phyloP scores from a whole-genome alignment of 2,888 invertebrate genomes.

The Oscheius sp. region DNA sequence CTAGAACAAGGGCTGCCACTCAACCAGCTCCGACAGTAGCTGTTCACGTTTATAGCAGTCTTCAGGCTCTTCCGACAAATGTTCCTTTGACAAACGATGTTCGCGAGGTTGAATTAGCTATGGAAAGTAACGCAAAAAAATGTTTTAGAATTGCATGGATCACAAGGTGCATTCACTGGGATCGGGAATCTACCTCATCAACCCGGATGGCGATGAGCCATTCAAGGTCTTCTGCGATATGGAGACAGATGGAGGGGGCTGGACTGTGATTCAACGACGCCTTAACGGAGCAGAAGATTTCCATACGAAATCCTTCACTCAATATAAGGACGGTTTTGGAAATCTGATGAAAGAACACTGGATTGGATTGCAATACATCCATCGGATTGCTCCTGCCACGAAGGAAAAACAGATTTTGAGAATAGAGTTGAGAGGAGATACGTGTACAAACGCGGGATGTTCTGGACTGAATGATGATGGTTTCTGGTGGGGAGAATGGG shows the following conservation, averaged over 20 bases:
- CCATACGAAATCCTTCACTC: slow-evolving; percentile 46
- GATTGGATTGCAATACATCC: slow-evolving; percentile 25
- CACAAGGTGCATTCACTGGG: neutral
- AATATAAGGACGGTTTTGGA: slow-evolving; percentile 59
- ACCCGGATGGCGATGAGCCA: neutral
- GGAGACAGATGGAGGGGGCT: slow-evolving; percentile 40
- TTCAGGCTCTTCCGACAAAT: slow-evolving; percentile 18
- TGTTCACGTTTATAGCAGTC: neutral
- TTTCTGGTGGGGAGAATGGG: slow-evolving; percentile 33
- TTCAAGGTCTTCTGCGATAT: slow-evolving; percentile 38
- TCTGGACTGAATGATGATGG: slow-evolving; percentile 12
- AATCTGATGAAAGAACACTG: slow-evolving; percentile 25
- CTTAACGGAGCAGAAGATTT: slow-evolving; percentile 32
- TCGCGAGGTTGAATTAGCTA: neutral
- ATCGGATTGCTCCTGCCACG: slow-evolving; percentile 1
- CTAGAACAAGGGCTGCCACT: neutral
- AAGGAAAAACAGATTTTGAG: neutral
- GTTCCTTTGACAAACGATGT: neutral
- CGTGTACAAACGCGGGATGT: slow-evolving; percentile 14
- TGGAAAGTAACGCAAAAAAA: neutral
- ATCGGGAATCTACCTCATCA: slow-evolving; percentile 5
- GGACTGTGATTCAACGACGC: slow-evolving; percentile 50
- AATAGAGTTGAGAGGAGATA: slow-evolving; percentile 30
- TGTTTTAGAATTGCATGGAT: neutral
- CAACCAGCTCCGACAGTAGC: neutral